Conservation (phyloP, 2,797 vertebrate genomes). For the Lepilemur septentrionalis region DNA sequence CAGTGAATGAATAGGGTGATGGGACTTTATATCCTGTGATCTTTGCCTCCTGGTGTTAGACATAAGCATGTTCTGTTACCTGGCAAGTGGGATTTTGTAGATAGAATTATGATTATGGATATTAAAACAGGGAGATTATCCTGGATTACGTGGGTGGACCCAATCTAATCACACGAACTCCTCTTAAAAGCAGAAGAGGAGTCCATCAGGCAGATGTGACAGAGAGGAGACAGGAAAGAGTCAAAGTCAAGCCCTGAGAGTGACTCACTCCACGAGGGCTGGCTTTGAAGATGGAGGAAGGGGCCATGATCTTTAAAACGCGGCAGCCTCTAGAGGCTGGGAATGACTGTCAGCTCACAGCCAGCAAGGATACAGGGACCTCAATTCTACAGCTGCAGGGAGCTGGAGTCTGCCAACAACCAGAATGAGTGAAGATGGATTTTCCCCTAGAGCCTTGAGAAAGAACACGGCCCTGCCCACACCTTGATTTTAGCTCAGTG, state of each 20-base stretch:
- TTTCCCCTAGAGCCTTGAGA: neutral
- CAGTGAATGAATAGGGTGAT: accelerated
- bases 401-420: neutral
- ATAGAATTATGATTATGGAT: neutral
- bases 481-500: neutral
- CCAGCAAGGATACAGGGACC: neutral
- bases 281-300: neutral
- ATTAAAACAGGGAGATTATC: neutral
- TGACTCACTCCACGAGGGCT: too few relatives aligned
- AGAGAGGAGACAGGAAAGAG: too few relatives aligned
- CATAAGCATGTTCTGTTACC: neutral
- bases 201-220: neutral
- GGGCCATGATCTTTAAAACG: neutral
- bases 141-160: neutral
- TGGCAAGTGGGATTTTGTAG: neutral
- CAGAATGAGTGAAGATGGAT: neutral
- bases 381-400: neutral
- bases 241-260: neutral
- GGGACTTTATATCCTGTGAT: neutral
- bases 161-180: neutral
- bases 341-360: neutral
- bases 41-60: neutral
- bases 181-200: neutral
- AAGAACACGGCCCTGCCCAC: neutral
- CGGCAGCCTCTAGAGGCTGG: accelerated